Evolutionary conservation across 30 jellyfish, hydroid and myxozoan genomes (phyloP).

Genomic region (Hydra vulgaris): DNA sequence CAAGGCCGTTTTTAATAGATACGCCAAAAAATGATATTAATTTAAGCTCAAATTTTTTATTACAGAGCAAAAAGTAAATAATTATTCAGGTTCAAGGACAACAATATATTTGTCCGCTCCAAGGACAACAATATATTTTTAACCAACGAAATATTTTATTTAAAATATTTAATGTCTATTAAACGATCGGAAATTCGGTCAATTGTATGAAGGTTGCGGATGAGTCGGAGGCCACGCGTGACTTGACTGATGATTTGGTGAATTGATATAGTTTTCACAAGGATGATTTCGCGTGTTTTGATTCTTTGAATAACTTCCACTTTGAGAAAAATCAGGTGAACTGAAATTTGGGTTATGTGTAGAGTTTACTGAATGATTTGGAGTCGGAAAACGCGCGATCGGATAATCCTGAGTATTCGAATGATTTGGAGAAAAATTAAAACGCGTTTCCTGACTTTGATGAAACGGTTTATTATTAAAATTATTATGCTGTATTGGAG

Average conservation of each 20-base stretch:
- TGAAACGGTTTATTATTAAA: not conserved
- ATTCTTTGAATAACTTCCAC: not conserved
- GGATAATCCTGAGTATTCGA: not conserved
- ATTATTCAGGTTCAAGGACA: too few species aligned
- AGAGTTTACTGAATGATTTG: not conserved
- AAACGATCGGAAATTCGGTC: not conserved
- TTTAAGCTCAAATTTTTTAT: too few species aligned
- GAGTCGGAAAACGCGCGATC: not conserved
- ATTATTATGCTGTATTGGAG: not conserved
- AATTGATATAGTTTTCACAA: not conserved
- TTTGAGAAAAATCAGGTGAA: not conserved
- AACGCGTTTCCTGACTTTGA: not conserved
- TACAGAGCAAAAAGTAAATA: too few species aligned
- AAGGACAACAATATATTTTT: too few species aligned
- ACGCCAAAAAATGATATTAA: too few species aligned
- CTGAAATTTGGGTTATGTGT: not conserved
- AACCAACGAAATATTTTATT: too few species aligned
- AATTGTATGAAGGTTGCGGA: not conserved
- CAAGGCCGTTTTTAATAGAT: too few species aligned
- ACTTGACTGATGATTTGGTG: not conserved
- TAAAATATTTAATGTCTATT: not conserved
- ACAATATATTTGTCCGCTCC: too few species aligned
- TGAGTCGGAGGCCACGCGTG: not conserved
- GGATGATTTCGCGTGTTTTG: not conserved
- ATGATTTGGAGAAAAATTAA: not conserved